Evolutionary conservation across 2,888 invertebrate genomes (phyloP).

Genomic region (Erynnis tages): DNA sequence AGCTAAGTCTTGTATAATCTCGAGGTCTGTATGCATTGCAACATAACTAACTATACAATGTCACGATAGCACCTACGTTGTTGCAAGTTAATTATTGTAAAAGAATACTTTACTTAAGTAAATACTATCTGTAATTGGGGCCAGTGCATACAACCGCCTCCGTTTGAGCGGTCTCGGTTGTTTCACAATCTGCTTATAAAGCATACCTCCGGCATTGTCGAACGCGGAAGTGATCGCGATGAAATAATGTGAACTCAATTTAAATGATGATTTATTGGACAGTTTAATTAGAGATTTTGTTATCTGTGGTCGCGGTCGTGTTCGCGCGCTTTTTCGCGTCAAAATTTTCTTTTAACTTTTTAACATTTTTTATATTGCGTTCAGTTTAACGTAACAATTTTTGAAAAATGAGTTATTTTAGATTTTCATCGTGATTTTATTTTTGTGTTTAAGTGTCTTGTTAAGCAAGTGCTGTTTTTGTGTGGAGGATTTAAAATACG

Average conservation of each 20-base stretch:
- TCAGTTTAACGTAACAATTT: constrained; percentile 12
- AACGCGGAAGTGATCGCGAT: constrained; percentile 36
- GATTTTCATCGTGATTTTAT: constrained; percentile 24
- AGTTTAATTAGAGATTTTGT: constrained; percentile 11
- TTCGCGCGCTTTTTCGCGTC: constrained; percentile 45
- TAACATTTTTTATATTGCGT: constrained; percentile 21
- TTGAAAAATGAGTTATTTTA: constrained; percentile 30
- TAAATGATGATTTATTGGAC: constrained; percentile 2
- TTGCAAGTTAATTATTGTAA: constrained; percentile 27
- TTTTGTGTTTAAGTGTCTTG: constrained; percentile 23
- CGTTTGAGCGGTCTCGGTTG: constrained; percentile 9
- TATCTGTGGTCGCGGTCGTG: constrained; percentile 35
- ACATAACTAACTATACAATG: constrained; percentile 8
- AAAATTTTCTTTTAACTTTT: constrained; percentile 33
- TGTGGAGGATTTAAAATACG: constrained; percentile 14
- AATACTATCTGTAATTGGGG: constrained; percentile 52
- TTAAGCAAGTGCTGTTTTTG: constrained; percentile 20
- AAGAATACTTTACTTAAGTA: constrained; percentile 43
- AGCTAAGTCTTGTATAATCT: not conserved
- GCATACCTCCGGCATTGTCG: constrained; percentile 39
- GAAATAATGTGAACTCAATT: constrained; percentile 18
- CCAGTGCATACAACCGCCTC: constrained; percentile 29
- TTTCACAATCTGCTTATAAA: constrained; percentile 34
- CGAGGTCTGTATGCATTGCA: constrained; percentile 4
- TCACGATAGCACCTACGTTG: constrained; percentile 14